Evolutionary conservation across 2,113 vertebrate genomes (phyloP).

Genomic region (Ceyx cyanopectus): DNA sequence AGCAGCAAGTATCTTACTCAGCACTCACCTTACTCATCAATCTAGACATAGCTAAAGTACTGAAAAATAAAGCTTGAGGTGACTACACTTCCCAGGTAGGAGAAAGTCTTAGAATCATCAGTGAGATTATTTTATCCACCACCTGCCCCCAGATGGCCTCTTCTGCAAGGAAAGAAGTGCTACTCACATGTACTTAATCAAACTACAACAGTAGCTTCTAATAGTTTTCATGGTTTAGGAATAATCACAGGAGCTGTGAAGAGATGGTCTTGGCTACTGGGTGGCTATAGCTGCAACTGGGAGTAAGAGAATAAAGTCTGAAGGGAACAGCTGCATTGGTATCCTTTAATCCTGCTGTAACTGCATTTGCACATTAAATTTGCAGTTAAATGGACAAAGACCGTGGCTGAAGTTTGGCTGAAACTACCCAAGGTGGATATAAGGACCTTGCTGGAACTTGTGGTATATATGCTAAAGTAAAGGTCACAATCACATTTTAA

Average conservation of each 20-base stretch:
- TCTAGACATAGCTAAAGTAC: not conserved
- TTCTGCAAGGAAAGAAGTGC: not conserved
- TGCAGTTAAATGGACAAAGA: not conserved
- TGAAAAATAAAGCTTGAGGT: not conserved
- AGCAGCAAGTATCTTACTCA: not conserved
- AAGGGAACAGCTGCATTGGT: not conserved
- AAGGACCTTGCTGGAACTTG: not conserved
- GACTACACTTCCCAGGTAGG: not conserved
- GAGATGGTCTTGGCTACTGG: not conserved
- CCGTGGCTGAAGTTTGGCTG: not conserved
- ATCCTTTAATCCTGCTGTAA: not conserved
- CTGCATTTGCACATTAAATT: not conserved
- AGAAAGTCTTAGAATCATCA: not conserved
- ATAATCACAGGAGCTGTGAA: not conserved
- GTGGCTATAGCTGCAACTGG: not conserved
- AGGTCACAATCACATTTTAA: not conserved
- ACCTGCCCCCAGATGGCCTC: not conserved
- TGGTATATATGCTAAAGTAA: not conserved
- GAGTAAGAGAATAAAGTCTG: not conserved
- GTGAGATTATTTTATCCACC: not conserved
- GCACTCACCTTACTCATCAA: not conserved
- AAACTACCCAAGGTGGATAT: not conserved
- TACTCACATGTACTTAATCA: not conserved
- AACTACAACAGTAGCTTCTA: not conserved
- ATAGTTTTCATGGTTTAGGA: not conserved